A percentile compares a stretch with the other conserved stretches of the same genome.
Conservation (phyloP, 2,888 invertebrate species). For the Mythimna pallens region DNA sequence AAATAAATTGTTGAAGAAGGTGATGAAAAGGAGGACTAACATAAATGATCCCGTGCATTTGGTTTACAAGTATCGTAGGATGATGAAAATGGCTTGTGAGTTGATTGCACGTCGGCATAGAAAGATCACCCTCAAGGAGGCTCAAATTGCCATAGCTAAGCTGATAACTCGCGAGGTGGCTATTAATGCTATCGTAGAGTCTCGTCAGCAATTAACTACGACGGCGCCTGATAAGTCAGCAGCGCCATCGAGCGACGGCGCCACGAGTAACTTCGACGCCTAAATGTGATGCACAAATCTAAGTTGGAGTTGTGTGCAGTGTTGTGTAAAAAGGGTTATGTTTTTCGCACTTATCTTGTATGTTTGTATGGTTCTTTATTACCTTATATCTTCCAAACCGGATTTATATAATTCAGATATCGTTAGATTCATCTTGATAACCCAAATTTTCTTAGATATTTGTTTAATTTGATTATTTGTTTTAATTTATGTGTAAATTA, state of each 20-base stretch:
- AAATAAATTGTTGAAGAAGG: constrained; percentile 15
- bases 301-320: not conserved
- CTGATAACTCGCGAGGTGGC: constrained; percentile 30
- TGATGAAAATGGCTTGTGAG: constrained; percentile 28
- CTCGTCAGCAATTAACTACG: not conserved
- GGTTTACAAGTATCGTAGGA: constrained; percentile 17
- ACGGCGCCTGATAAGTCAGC: too few relatives aligned
- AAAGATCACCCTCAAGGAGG: constrained; percentile 19
- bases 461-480: too few relatives aligned
- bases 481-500: too few relatives aligned
- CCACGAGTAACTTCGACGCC: too few relatives aligned
- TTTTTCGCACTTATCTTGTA: too few relatives aligned
- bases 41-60: not conserved
- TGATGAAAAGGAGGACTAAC: constrained; percentile 8
- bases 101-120: constrained; percentile 18
- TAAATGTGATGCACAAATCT: not conserved
- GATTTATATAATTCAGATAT: too few relatives aligned
- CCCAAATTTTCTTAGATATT: too few relatives aligned
- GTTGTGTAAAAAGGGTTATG: constrained; percentile 3
- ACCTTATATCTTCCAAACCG: too few relatives aligned
- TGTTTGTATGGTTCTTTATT: too few relatives aligned
- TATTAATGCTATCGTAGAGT: constrained; percentile 36
- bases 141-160: constrained; percentile 7
- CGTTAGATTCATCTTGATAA: too few relatives aligned
- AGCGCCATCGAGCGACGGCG: too few relatives aligned